These are phyloP conservation scores for Eudyptes chrysolophus DNA, from an alignment of 2,113 vertebrate species.

Conservation along the genomic window DNA sequence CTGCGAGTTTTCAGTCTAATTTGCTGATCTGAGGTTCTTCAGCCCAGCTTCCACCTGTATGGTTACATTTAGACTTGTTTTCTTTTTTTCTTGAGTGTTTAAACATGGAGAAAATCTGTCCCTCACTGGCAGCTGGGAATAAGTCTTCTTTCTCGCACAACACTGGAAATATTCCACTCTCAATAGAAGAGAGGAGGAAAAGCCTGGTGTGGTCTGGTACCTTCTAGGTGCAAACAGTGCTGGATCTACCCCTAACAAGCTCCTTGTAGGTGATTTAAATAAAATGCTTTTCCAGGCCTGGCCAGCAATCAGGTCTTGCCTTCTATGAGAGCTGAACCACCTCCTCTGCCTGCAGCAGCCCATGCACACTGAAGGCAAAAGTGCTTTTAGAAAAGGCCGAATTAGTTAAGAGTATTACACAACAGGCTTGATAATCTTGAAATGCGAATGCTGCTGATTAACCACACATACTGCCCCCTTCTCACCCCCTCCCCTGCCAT, in stretches of 20 bases:
- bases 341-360: not conserved
- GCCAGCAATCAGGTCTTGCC: not conserved
- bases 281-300: not conserved
- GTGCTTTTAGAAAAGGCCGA: not conserved
- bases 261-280: not conserved
- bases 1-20: not conserved
- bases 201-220: not conserved
- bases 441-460: not conserved
- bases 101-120: not conserved
- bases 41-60: not conserved
- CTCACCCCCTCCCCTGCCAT: not conserved
- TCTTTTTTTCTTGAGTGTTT: not conserved
- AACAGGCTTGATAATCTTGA: not conserved
- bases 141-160: not conserved
- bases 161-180: not conserved
- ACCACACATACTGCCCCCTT: not conserved
- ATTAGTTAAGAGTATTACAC: not conserved
- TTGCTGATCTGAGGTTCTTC: not conserved
- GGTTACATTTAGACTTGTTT: not conserved
- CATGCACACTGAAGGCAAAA: rapidly evolving
- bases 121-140: not conserved
- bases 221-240: not conserved
- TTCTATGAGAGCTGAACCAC: not conserved
- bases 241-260: not conserved
- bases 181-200: not conserved